These are phyloP conservation scores for Lagodon rhomboides DNA, from an alignment of 2,797 vertebrate genomes.

Conservation along the genomic window DNA sequence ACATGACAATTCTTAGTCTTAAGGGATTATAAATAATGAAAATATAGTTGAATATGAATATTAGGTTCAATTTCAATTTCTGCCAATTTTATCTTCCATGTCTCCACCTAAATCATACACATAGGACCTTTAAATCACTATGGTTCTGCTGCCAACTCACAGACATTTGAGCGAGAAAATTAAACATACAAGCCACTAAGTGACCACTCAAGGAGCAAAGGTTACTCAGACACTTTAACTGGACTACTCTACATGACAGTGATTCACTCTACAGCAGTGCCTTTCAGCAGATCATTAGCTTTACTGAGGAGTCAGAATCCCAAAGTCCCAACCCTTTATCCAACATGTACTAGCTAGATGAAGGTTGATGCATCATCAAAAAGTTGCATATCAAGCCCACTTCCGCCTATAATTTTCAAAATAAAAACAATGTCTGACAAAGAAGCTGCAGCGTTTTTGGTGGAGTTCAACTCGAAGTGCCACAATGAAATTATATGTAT, in stretches of 20 bases:
- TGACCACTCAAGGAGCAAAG: background rate
- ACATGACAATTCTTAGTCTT: too few species aligned
- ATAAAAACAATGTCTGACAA: slow-evolving; percentile 19
- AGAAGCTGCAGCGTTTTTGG: background rate
- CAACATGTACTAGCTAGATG: too few species aligned
- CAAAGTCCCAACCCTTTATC: too few species aligned
- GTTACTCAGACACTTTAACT: background rate
- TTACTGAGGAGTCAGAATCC: background rate
- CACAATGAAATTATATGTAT: background rate
- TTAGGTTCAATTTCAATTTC: too few species aligned
- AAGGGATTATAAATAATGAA: too few species aligned
- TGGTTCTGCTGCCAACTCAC: background rate
- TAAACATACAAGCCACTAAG: background rate
- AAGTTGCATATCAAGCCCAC: background rate
- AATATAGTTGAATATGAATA: too few species aligned
- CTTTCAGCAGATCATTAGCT: background rate
- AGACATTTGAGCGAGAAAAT: background rate
- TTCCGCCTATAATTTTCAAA: slow-evolving; percentile 53
- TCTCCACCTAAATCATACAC: too few species aligned
- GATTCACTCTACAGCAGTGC: slow-evolving; percentile 2
- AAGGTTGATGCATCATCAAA: background rate
- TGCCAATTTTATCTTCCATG: too few species aligned
- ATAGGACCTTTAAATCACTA: background rate
- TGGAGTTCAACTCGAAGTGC: background rate
- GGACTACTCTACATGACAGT: background rate